These are phyloP conservation scores for Ophion costatus DNA, from an alignment of 2,888 invertebrate genomes.

Conservation along the genomic window DNA sequence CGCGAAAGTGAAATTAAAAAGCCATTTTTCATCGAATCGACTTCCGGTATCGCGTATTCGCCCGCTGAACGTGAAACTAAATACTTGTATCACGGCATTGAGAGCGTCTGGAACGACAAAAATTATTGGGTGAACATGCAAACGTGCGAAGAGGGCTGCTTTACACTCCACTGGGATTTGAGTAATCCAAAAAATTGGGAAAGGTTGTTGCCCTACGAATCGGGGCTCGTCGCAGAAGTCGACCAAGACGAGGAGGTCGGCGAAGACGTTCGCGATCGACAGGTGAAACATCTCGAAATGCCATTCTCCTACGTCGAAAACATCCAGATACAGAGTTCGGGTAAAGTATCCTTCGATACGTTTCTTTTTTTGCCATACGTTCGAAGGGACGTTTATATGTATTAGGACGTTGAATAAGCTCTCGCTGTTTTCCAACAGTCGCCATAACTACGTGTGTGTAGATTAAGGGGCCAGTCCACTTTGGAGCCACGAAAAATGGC, in stretches of 20 bases:
- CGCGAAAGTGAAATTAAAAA: conserved; percentile 85
- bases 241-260: conserved; percentile 85
- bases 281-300: conserved; percentile 89
- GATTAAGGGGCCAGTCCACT: background rate
- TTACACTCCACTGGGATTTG: conserved; percentile 87
- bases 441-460: too few species aligned
- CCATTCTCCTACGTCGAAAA: conserved; percentile 90
- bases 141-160: conserved; percentile 84
- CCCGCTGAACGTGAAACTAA: conserved; percentile 85
- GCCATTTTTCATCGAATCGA: conserved; percentile 93
- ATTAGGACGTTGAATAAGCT: too few species aligned
- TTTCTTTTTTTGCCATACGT: background rate
- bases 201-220: conserved; percentile 90
- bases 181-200: conserved; percentile 88
- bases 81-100: conserved; percentile 89
- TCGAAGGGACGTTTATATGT: background rate
- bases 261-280: conserved; percentile 82
- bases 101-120: conserved; percentile 93
- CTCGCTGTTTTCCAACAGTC: too few species aligned
- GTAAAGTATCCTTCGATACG: conserved; percentile 76
- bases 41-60: conserved; percentile 86
- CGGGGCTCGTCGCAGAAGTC: conserved; percentile 83
- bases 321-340: conserved; percentile 86
- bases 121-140: conserved; percentile 93
- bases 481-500: background rate